Percentiles rank a stretch among this genome's conserved stretches.
phyloP scores from a whole-genome alignment of 1,140 invertebrate species.

The Episyrphus balteatus region DNA sequence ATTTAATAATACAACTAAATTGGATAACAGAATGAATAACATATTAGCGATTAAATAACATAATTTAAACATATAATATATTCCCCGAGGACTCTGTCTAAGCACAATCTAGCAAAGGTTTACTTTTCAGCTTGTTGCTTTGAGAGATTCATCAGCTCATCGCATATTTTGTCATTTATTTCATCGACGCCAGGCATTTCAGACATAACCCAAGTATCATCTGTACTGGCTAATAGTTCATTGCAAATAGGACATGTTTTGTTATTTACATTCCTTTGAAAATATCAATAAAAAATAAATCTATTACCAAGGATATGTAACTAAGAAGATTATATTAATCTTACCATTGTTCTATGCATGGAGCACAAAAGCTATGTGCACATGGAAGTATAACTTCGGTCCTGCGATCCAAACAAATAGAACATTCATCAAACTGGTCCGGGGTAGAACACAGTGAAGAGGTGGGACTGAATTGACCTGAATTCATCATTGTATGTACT shows the following conservation, averaged over 20 bases:
- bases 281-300: conserved; percentile 6
- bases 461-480: conserved; percentile 5
- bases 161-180: conserved; percentile 45
- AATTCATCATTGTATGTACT: conserved; percentile 15
- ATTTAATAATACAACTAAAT: too few species aligned
- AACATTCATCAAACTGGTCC: conserved; percentile 45
- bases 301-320: conserved; percentile 1
- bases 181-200: conserved; percentile 50
- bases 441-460: conserved; percentile 7
- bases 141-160: conserved; percentile 13
- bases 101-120: too few species aligned
- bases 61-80: too few species aligned
- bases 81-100: background rate
- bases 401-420: conserved; percentile 57
- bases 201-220: conserved; percentile 56
- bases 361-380: conserved; percentile 53
- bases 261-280: conserved; percentile 49
- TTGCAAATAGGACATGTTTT: conserved; percentile 59
- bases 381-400: conserved; percentile 56
- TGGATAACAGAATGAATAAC: too few species aligned
- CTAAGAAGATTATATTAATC: conserved; percentile 8
- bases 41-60: too few species aligned
- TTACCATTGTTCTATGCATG: conserved; percentile 59
- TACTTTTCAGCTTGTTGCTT: conserved; percentile 4
- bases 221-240: conserved; percentile 46